These are phyloP conservation scores for Tenthredo livida DNA, from an alignment of 2,888 invertebrate species.

Conservation along the genomic window DNA sequence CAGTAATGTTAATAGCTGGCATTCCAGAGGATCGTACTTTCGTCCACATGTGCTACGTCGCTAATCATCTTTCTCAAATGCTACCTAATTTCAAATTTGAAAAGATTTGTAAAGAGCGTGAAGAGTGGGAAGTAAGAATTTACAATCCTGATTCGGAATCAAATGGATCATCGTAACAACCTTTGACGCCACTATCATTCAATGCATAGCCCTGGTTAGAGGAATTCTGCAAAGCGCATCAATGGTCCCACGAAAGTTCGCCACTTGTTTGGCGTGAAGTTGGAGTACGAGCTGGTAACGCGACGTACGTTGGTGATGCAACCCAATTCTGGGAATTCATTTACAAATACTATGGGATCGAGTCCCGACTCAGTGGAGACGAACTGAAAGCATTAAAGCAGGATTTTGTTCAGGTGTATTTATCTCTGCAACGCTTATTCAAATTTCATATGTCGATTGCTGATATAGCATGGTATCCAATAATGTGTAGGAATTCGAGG, in stretches of 20 bases:
- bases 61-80: slow-evolving; percentile 79
- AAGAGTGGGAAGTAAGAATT: slow-evolving; percentile 80
- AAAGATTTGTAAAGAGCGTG: slow-evolving; percentile 78
- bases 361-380: slow-evolving; percentile 69
- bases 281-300: slow-evolving; percentile 80
- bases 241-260: slow-evolving; percentile 81
- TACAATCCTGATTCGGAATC: neutral
- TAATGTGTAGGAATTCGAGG: slow-evolving; percentile 50
- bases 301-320: slow-evolving; percentile 82
- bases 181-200: neutral
- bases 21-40: slow-evolving; percentile 80
- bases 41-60: slow-evolving; percentile 80
- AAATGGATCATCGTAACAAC: neutral
- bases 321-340: slow-evolving; percentile 83
- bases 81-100: slow-evolving; percentile 81
- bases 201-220: slow-evolving; percentile 78
- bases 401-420: slow-evolving; percentile 67
- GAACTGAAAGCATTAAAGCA: slow-evolving; percentile 68
- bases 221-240: slow-evolving; percentile 79
- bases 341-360: slow-evolving; percentile 81
- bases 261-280: slow-evolving; percentile 84
- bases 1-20: slow-evolving; percentile 79
- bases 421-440: neutral
- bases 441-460: neutral
- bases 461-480: neutral